Conservation (phyloP, 2,113 vertebrate species). For the Micromys minutus region DNA sequence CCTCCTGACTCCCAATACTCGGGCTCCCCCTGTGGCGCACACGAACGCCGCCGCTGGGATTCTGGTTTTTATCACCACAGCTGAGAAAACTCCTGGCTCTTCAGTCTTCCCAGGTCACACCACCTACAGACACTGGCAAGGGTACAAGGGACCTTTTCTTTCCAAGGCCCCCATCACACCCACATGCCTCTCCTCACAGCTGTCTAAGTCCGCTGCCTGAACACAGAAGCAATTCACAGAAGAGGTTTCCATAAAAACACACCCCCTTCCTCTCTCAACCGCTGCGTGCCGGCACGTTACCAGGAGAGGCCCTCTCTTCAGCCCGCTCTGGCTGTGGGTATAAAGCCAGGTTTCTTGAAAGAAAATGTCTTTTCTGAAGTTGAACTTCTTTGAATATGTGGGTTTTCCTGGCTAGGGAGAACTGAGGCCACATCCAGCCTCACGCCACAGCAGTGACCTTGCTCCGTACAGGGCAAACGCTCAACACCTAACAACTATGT, state of each 20-base stretch:
- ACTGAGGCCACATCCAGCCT: background rate
- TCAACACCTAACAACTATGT: background rate
- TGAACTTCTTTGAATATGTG: background rate
- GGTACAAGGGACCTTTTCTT: slow-evolving; percentile 59
- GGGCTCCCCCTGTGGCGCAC: slow-evolving; percentile 7
- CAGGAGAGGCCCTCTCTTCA: background rate
- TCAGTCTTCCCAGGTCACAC: background rate
- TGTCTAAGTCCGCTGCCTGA: slow-evolving; percentile 60
- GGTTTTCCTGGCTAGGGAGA: background rate
- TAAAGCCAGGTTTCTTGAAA: slow-evolving; percentile 34
- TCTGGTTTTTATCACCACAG: background rate
- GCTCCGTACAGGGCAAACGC: background rate
- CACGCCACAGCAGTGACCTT: rapidly evolving
- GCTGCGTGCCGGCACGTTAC: background rate
- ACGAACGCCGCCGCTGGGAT: background rate
- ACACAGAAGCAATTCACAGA: slow-evolving; percentile 64
- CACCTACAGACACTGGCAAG: background rate
- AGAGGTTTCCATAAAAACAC: slow-evolving; percentile 39
- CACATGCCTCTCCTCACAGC: slow-evolving; percentile 19
- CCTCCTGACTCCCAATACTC: background rate
- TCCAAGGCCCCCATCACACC: slow-evolving; percentile 36
- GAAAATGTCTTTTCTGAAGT: background rate
- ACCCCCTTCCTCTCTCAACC: slow-evolving; percentile 1
- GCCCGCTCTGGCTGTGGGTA: background rate
- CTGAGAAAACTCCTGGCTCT: background rate